Evolutionary conservation across 2,113 vertebrate genomes (phyloP).

Genomic region (Cyanistes caeruleus): DNA sequence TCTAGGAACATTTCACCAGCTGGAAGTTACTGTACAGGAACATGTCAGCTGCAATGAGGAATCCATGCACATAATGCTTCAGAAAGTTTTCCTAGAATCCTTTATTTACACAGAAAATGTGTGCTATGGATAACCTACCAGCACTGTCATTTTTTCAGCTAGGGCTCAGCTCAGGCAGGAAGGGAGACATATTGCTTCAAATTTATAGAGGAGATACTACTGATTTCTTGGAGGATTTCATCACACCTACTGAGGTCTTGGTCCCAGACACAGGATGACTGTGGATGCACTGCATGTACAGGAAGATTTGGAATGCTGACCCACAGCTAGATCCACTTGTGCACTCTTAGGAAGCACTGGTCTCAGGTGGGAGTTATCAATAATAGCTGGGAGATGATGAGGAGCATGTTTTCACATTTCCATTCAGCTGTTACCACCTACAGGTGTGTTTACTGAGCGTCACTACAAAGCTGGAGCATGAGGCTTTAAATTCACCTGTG

Average conservation of each 20-base stretch:
- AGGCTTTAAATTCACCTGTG: background rate
- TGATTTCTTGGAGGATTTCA: background rate
- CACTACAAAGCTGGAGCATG: background rate
- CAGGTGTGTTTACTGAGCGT: background rate
- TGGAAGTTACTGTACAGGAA: background rate
- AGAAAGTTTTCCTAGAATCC: background rate
- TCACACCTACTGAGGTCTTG: background rate
- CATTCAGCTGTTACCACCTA: background rate
- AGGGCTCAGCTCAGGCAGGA: background rate
- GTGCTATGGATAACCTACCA: background rate
- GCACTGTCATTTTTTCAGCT: background rate
- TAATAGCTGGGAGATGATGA: background rate
- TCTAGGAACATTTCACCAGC: background rate
- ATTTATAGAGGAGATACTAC: background rate
- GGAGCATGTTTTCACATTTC: background rate
- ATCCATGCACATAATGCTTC: background rate
- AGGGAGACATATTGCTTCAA: background rate
- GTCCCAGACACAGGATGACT: background rate
- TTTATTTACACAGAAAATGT: background rate
- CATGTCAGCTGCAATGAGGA: background rate
- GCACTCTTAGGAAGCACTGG: background rate
- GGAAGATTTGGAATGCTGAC: background rate
- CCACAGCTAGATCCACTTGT: background rate
- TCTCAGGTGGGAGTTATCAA: background rate
- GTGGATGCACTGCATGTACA: background rate